These are phyloP conservation scores for Eupithecia inturbata DNA, from an alignment of 2,888 invertebrate genomes.

Conservation along the genomic window DNA sequence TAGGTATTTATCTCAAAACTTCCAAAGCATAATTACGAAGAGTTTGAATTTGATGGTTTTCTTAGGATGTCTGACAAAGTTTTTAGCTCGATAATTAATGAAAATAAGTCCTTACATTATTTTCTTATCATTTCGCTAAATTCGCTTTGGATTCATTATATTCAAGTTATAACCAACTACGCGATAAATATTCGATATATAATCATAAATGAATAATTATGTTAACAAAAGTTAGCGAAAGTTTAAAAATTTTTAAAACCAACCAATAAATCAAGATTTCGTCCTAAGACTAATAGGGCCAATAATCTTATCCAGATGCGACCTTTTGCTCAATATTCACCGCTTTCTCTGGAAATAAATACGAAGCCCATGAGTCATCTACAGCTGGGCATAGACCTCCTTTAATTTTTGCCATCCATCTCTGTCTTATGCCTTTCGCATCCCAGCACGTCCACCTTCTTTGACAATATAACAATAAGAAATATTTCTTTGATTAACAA, in stretches of 20 bases:
- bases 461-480: too few species aligned
- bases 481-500: too few species aligned
- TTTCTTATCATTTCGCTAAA: neutral
- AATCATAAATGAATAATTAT: too few species aligned
- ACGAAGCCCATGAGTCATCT: too few species aligned
- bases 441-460: too few species aligned
- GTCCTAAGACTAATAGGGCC: neutral
- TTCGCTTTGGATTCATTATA: neutral
- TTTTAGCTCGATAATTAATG: neutral
- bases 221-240: too few species aligned
- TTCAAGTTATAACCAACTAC: neutral
- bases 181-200: too few species aligned
- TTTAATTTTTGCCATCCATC: too few species aligned
- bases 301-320: neutral
- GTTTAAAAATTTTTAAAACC: too few species aligned
- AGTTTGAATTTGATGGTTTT: neutral
- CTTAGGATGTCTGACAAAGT: neutral
- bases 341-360: neutral
- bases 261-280: neutral
- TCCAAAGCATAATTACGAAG: neutral
- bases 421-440: too few species aligned
- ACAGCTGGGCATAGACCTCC: too few species aligned
- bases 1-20: neutral
- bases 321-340: neutral
- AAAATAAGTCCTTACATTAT: neutral